A percentile compares a stretch with the other conserved stretches of the same genome.
Conservation (phyloP, 2,888 invertebrate genomes). For the Nemurella pictetii region DNA sequence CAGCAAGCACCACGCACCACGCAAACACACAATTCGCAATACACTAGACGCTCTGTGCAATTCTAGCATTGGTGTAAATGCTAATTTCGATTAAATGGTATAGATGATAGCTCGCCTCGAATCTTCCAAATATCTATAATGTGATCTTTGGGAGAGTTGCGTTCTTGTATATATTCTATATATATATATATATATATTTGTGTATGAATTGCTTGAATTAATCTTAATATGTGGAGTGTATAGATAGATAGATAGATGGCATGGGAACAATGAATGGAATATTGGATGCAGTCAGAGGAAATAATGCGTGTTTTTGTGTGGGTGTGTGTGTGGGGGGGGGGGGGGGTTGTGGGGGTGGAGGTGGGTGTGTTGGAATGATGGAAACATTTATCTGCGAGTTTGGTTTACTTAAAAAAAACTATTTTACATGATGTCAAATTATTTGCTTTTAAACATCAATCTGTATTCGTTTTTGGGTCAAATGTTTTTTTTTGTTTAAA, state of each 20-base stretch:
- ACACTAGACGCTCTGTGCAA: neutral
- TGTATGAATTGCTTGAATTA: constrained; percentile 2
- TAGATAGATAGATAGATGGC: neutral
- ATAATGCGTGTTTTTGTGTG: neutral
- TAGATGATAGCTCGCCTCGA: neutral
- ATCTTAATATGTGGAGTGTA: neutral
- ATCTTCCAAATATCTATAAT: neutral
- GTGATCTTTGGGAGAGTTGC: neutral
- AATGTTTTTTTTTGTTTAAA: too few species aligned
- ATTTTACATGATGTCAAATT: too few species aligned
- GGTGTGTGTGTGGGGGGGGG: neutral
- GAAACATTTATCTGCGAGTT: neutral
- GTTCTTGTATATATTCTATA: constrained; percentile 46
- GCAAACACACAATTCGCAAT: neutral
- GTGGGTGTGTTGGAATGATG: neutral
- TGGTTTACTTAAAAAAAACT: too few species aligned
- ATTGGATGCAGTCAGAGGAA: neutral
- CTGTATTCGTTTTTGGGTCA: too few species aligned
- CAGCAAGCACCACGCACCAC: neutral
- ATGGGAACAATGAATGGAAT: neutral
- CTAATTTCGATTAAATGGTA: neutral
- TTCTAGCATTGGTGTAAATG: neutral
- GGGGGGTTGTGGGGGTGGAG: neutral
- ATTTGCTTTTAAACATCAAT: too few species aligned
- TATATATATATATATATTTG: constrained; percentile 8